phyloP scores from a whole-genome alignment of 2,113 vertebrate species.

The Acanthisitta chloris region DNA sequence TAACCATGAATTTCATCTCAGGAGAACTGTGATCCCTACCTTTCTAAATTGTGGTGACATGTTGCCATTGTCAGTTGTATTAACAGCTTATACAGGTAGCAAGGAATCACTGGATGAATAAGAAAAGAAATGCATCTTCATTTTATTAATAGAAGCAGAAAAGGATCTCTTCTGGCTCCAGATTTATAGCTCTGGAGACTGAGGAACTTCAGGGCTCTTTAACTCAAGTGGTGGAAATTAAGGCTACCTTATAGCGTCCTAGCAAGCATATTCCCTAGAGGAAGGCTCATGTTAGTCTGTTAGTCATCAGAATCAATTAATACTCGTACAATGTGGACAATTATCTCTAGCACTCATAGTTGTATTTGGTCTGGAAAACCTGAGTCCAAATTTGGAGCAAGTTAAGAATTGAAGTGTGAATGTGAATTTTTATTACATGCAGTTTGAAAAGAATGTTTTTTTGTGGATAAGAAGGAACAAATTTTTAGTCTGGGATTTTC shows the following conservation, averaged over 20 bases:
- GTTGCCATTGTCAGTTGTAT: constrained; percentile 32
- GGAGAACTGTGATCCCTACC: constrained; percentile 54
- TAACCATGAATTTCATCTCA: constrained; percentile 38
- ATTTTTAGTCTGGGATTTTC: neutral
- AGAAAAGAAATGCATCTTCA: constrained; percentile 32
- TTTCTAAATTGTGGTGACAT: constrained; percentile 41
- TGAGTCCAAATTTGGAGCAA: neutral
- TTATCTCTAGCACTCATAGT: neutral
- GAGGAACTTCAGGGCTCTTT: neutral
- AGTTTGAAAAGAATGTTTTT: neutral
- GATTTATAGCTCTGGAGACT: neutral
- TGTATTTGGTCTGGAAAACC: neutral
- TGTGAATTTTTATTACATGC: neutral
- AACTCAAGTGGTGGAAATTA: neutral
- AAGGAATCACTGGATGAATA: constrained; percentile 22
- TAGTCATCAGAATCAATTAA: neutral
- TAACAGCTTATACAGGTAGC: neutral
- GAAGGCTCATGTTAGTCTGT: neutral
- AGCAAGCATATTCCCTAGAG: neutral
- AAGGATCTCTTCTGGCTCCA: neutral
- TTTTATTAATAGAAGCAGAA: constrained; percentile 29
- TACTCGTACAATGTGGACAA: neutral
- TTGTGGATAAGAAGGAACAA: neutral
- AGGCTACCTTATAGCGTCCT: neutral
- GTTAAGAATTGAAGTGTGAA: neutral